These are phyloP conservation scores for Lithosia quadra DNA, from an alignment of 2,888 invertebrate species.

Conservation along the genomic window DNA sequence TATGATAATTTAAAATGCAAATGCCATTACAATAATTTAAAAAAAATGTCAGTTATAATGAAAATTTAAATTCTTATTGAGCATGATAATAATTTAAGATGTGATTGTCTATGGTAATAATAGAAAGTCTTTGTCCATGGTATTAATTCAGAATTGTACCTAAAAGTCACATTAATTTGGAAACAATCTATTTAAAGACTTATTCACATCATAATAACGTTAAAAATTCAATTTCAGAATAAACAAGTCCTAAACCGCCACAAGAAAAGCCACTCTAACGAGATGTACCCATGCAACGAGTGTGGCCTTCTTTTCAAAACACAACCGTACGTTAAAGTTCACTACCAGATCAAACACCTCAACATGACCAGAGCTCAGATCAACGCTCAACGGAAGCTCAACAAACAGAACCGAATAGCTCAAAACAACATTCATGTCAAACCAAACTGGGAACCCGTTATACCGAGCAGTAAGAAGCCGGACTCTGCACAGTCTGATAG, in stretches of 20 bases:
- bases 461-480: slow-evolving; percentile 12
- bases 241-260: slow-evolving; percentile 66
- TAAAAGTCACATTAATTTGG: too few species aligned
- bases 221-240: slow-evolving; percentile 50
- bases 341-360: slow-evolving; percentile 62
- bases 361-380: slow-evolving; percentile 64
- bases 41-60: too few species aligned
- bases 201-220: too few species aligned
- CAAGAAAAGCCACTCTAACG: slow-evolving; percentile 59
- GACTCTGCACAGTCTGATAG: neutral
- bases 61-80: too few species aligned
- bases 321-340: slow-evolving; percentile 65
- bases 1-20: too few species aligned
- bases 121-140: neutral
- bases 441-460: slow-evolving; percentile 32
- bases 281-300: slow-evolving; percentile 63
- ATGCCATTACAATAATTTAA: too few species aligned
- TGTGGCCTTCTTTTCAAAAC: slow-evolving; percentile 66
- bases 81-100: too few species aligned
- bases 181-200: too few species aligned
- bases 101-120: too few species aligned
- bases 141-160: neutral
- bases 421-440: slow-evolving; percentile 34
- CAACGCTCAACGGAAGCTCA: slow-evolving; percentile 51
- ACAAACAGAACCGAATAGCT: slow-evolving; percentile 37